These are phyloP conservation scores for Piaya cayana DNA, from an alignment of 2,113 vertebrate genomes.

Conservation along the genomic window DNA sequence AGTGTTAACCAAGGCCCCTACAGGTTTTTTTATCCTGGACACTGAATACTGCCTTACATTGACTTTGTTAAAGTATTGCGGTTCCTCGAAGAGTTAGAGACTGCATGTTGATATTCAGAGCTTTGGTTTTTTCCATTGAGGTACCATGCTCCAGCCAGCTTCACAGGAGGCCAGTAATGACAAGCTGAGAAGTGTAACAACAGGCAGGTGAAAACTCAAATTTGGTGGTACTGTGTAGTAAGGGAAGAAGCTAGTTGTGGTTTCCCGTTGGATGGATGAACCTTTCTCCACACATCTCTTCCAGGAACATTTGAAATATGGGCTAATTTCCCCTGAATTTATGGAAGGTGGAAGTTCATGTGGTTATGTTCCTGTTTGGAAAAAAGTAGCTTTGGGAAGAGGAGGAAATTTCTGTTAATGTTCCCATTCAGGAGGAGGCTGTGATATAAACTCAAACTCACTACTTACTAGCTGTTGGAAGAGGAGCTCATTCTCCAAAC, in stretches of 20 bases:
- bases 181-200: background rate
- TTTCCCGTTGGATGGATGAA: background rate
- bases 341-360: background rate
- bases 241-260: background rate
- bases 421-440: background rate
- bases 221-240: background rate
- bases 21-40: background rate
- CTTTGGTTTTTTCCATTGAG: background rate
- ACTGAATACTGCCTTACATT: background rate
- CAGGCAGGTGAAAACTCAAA: background rate
- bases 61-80: background rate
- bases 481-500: background rate
- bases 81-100: background rate
- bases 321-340: background rate
- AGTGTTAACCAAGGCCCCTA: background rate
- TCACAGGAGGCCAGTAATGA: background rate
- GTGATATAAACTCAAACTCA: background rate
- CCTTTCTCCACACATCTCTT: background rate
- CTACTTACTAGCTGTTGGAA: background rate
- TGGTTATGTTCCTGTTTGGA: background rate
- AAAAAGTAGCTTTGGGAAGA: conserved; percentile 4
- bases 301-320: background rate
- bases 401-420: background rate
- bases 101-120: background rate
- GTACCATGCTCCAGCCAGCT: background rate